These are phyloP conservation scores for Chiloscyllium plagiosum DNA, from an alignment of 2,113 vertebrate genomes.

Conservation along the genomic window DNA sequence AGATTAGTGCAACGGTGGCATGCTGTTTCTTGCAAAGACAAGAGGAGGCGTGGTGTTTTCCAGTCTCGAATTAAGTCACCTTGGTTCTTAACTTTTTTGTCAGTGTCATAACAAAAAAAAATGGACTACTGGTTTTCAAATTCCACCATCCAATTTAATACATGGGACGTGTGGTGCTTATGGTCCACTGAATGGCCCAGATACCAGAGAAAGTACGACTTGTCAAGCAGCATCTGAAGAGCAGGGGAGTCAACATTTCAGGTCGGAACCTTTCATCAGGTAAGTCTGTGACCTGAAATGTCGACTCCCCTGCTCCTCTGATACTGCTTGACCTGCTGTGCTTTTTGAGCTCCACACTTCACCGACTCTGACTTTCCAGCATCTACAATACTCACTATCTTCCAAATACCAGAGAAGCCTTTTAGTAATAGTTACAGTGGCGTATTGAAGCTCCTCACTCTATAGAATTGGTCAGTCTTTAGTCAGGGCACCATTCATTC, in stretches of 20 bases:
- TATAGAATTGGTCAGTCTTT: neutral
- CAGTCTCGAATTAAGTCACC: neutral
- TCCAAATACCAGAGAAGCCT: neutral
- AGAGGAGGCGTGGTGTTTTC: neutral
- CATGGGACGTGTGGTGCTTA: neutral
- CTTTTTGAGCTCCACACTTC: no score
- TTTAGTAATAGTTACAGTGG: neutral
- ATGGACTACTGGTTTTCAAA: neutral
- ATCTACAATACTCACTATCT: no score
- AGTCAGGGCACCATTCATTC: neutral
- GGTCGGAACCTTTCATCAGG: no score
- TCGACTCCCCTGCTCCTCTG: no score
- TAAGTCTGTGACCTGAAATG: no score
- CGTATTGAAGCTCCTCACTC: neutral
- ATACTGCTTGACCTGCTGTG: no score
- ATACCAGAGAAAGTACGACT: neutral
- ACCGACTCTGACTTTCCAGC: no score
- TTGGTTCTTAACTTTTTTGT: neutral
- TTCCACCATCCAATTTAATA: neutral
- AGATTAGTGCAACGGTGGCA: neutral
- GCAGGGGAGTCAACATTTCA: no score
- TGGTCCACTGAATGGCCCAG: neutral
- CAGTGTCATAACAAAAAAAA: neutral
- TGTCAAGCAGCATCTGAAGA: no score
- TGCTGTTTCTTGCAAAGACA: neutral